Conservation (phyloP, 53 echinoderm and acorn worm genomes). For the Paracentrotus lividus region DNA sequence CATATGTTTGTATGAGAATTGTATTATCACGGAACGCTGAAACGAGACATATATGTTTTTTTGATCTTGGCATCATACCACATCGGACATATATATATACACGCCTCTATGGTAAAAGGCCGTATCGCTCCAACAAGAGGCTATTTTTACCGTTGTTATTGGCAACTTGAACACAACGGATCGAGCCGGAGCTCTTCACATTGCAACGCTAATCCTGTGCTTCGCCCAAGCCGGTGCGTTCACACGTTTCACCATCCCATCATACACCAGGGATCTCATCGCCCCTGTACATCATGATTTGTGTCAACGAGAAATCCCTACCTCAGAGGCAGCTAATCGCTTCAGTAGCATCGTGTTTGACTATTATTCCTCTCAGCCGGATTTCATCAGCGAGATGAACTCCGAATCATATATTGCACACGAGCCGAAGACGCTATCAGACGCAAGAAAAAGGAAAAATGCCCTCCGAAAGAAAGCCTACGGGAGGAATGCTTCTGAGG, state of each 20-base stretch:
- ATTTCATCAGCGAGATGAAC: constrained; percentile 24
- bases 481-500: constrained; percentile 41
- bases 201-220: background rate
- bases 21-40: background rate
- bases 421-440: constrained; percentile 53
- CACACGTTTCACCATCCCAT: constrained; percentile 46
- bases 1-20: background rate
- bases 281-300: constrained; percentile 21
- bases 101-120: background rate
- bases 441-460: constrained; percentile 68
- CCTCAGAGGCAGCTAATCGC: constrained; percentile 22
- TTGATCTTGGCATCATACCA: background rate
- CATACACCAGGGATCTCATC: constrained; percentile 21
- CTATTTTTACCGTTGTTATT: background rate
- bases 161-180: constrained; percentile 45
- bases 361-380: constrained; percentile 51
- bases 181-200: background rate
- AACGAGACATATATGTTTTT: background rate
- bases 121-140: background rate
- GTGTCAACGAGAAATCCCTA: background rate
- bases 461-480: constrained; percentile 13
- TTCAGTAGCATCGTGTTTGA: constrained; percentile 37
- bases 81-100: background rate
- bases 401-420: constrained; percentile 40
- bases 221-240: constrained; percentile 18